Evolutionary conservation across 92 coral and sea anemone species (phyloP).

Genomic region (Phenganax marumi): DNA sequence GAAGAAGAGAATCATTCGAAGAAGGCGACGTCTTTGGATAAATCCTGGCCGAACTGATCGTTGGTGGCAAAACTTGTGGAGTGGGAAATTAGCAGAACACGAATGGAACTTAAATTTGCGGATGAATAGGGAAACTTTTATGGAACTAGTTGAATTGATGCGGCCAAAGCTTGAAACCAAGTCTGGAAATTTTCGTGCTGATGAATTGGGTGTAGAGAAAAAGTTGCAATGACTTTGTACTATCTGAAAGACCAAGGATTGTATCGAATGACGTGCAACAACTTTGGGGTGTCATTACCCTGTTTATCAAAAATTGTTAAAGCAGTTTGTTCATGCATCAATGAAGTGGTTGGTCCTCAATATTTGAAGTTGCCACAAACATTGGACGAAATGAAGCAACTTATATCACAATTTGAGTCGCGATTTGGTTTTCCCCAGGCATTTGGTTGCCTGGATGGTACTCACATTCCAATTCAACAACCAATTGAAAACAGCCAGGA

Average conservation of each 20-base stretch:
- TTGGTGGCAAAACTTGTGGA: conserved; percentile 51
- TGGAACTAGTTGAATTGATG: conserved; percentile 29
- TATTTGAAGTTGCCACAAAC: conserved; percentile 53
- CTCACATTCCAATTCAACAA: conserved; percentile 48
- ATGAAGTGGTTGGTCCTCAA: conserved; percentile 49
- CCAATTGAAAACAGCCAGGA: conserved; percentile 54
- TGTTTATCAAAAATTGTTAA: conserved; percentile 50
- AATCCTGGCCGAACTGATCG: conserved; percentile 49
- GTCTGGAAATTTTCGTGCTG: conserved; percentile 14
- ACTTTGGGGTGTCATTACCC: conserved; percentile 51
- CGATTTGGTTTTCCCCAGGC: conserved; percentile 62
- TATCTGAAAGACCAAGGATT: conserved; percentile 50
- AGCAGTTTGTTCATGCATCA: conserved; percentile 48
- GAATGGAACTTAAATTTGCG: conserved; percentile 48
- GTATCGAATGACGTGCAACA: conserved; percentile 58
- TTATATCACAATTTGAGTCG: conserved; percentile 50
- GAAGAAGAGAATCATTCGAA: conserved; percentile 39
- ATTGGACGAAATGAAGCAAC: conserved; percentile 55
- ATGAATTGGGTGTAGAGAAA: conserved; percentile 32
- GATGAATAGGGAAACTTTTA: conserved; percentile 35
- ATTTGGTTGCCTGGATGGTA: conserved; percentile 51
- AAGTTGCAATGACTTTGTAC: conserved; percentile 44
- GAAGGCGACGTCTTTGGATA: conserved; percentile 49
- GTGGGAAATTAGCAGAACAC: conserved; percentile 37
- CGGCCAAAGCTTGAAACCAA: background rate